Percentiles rank a stretch among this genome's conserved stretches.
These are phyloP conservation scores for Polydesmus complanatus DNA, from an alignment of 2,888 invertebrate genomes.

Conservation along the genomic window DNA sequence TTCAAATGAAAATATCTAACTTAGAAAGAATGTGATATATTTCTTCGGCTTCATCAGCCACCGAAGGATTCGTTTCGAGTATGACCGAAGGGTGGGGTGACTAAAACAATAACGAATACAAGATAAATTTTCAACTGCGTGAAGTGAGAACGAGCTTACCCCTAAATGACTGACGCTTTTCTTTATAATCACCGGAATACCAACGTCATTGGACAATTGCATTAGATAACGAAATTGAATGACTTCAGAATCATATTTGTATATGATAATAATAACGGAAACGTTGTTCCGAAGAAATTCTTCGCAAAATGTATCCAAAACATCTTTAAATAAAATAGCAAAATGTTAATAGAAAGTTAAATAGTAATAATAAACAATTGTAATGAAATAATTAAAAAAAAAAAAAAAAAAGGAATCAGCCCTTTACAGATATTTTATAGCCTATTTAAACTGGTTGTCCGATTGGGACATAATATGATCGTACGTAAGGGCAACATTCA, in stretches of 20 bases:
- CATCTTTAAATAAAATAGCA: too few relatives aligned
- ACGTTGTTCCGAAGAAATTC: constrained; percentile 1
- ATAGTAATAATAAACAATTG: too few relatives aligned
- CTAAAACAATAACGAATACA: background rate
- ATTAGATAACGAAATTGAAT: background rate
- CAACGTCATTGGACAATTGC: background rate
- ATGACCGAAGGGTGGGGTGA: background rate
- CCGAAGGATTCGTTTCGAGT: background rate
- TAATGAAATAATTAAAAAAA: too few relatives aligned
- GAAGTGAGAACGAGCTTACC: background rate
- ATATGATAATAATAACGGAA: background rate
- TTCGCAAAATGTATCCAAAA: background rate
- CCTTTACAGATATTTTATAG: too few relatives aligned
- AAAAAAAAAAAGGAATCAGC: too few relatives aligned
- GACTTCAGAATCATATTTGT: background rate
- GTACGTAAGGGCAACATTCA: too few relatives aligned
- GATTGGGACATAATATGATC: too few relatives aligned
- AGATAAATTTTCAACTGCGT: background rate
- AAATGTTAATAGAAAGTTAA: too few relatives aligned
- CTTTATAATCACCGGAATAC: constrained; percentile 1
- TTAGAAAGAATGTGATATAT: background rate
- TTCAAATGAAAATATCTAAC: background rate
- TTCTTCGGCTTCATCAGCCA: background rate
- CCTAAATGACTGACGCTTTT: background rate
- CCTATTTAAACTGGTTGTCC: too few relatives aligned